Conservation (phyloP, 35 echinoderm and acorn worm genomes). For the Anneissia japonica region DNA sequence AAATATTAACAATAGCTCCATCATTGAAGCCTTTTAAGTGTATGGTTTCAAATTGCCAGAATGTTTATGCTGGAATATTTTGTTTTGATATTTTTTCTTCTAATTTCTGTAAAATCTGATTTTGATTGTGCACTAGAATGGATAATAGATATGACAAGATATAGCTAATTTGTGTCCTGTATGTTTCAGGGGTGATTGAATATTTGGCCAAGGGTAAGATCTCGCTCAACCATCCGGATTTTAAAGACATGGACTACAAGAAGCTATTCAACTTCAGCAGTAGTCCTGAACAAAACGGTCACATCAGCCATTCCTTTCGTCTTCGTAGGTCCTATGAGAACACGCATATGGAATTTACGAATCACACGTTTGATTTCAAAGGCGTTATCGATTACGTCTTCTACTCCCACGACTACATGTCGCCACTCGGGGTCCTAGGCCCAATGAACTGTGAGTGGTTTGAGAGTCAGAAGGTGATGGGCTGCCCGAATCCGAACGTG, state of each 20-base stretch:
- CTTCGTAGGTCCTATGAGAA: slow-evolving; percentile 68
- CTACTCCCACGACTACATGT: slow-evolving; percentile 59
- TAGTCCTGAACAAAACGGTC: slow-evolving; percentile 64
- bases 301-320: slow-evolving; percentile 77
- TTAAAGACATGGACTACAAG: slow-evolving; percentile 97
- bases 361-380: slow-evolving; percentile 95
- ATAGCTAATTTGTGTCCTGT: neutral
- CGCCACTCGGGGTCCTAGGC: slow-evolving; percentile 58
- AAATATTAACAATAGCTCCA: no score
- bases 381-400: slow-evolving; percentile 95
- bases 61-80: no score
- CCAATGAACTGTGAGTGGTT: slow-evolving; percentile 76
- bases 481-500: slow-evolving; percentile 78
- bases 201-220: slow-evolving; percentile 75
- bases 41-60: no score
- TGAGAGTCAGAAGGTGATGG: slow-evolving; percentile 68
- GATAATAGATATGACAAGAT: no score
- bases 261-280: slow-evolving; percentile 72
- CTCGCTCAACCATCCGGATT: slow-evolving; percentile 74
- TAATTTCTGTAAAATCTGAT: no score
- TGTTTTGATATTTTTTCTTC: no score
- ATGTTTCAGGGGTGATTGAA: slow-evolving; percentile 72
- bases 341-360: slow-evolving; percentile 79
- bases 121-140: no score
- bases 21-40: no score